These are phyloP conservation scores for Chloroclystis v-ata DNA, from an alignment of 2,888 invertebrate genomes.

Conservation along the genomic window DNA sequence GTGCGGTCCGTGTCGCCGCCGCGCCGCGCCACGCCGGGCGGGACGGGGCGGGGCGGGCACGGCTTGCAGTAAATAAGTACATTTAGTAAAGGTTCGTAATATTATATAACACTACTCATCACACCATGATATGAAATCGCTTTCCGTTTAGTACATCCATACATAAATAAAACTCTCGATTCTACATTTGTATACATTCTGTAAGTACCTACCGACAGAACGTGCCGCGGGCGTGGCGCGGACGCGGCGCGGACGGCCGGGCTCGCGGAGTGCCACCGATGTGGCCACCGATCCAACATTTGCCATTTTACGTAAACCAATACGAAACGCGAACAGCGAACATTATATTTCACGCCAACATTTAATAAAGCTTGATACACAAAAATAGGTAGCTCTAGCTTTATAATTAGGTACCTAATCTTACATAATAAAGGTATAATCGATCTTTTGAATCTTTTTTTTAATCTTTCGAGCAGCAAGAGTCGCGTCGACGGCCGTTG, in stretches of 20 bases:
- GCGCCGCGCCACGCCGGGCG: neutral
- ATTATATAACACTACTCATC: conserved; percentile 33
- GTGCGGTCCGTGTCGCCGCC: conserved; percentile 24
- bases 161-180: conserved; percentile 10
- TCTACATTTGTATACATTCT: neutral
- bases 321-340: too few relatives aligned
- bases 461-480: too few relatives aligned
- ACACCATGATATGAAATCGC: conserved; percentile 71
- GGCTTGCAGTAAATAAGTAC: neutral
- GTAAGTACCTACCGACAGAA: neutral
- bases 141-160: conserved; percentile 31
- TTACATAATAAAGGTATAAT: too few relatives aligned
- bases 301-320: too few relatives aligned
- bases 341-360: too few relatives aligned
- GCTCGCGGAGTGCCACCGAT: too few relatives aligned
- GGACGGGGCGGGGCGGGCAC: neutral
- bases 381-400: too few relatives aligned
- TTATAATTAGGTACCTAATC: too few relatives aligned
- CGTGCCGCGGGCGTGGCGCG: neutral
- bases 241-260: neutral
- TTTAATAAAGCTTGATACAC: too few relatives aligned
- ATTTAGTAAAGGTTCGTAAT: neutral
- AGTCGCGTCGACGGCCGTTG: too few relatives aligned
- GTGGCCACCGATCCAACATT: too few relatives aligned
- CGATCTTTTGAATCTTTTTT: too few relatives aligned